Conservation (phyloP, 2,113 vertebrate genomes). For the Rhagologus leucostigma region DNA sequence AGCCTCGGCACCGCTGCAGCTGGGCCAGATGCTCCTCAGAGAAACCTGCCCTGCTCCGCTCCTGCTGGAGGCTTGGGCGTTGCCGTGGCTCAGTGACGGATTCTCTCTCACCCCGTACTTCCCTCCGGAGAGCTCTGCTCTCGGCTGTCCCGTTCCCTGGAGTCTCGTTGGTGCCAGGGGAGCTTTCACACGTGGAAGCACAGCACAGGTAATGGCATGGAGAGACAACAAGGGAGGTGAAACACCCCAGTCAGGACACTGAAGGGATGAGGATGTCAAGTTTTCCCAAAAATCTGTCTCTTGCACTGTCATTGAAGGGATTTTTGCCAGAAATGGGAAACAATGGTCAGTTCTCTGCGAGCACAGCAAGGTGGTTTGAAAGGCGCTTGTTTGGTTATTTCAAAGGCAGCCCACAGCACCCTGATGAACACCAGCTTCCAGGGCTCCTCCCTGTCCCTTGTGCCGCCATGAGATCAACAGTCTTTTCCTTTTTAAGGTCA, state of each 20-base stretch:
- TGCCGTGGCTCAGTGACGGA: neutral
- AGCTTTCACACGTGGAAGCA: neutral
- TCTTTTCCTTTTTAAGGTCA: neutral
- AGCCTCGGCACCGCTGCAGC: neutral
- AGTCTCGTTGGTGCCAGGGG: fast-evolving
- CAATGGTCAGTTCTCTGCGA: fast-evolving
- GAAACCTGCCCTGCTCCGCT: neutral
- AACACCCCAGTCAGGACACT: neutral
- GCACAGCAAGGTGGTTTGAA: neutral
- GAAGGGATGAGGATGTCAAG: neutral
- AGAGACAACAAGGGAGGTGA: fast-evolving
- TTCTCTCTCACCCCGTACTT: neutral
- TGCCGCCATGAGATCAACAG: neutral
- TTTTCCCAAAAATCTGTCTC: neutral
- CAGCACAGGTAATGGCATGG: fast-evolving
- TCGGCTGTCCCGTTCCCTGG: neutral
- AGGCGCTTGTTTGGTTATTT: neutral
- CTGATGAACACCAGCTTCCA: neutral
- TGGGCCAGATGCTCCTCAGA: neutral
- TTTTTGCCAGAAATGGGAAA: neutral
- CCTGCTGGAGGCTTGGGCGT: fast-evolving
- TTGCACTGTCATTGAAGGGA: too few relatives aligned
- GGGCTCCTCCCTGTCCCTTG: neutral
- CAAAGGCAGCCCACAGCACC: neutral
- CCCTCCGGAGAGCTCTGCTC: neutral